Evolutionary conservation across 2,797 vertebrate species (phyloP), one percentile per base, ranked within the genome.

Genomic region (Calcarius lapponicus): DNA sequence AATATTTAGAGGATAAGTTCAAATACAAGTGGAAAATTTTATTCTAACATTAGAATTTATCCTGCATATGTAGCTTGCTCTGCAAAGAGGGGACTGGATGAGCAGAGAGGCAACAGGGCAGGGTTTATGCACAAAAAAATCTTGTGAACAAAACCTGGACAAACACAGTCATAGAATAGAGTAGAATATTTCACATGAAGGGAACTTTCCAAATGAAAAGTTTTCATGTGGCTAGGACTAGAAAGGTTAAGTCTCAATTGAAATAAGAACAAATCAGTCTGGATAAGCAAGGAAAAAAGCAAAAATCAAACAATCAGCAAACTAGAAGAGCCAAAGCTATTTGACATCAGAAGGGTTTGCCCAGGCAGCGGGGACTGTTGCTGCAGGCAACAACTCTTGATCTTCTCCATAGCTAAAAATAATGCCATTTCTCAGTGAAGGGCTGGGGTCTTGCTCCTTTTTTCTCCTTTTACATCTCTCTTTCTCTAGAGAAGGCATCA

Each of bases 371-470:
- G 26, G 12, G 7, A 19, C 9, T 42, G 16, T 31, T 3, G 1
- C 21, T 53, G 26, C 13, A 10, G 11, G 6, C 12, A 47, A 61
- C 45, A 24, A 13, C 0, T 0, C 4, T 65, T 65, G 15, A 6
- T 84, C 10, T 60, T 64, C 38, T 73, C 20, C 32, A 3, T 5
- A 57, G 7, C 34, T 34, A 51, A n/a, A 80, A 31, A 54, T 5
- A 57, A 47, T 12, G 10, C 3, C 1, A 1, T 43, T 31, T 2
- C 32, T 28, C n/a, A 22, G 3, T 0, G 2, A 71, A 6, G 9
- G 2, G 6, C 16, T 74, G 28, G 17, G 13, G 4, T 54, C 34
- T 66, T 40, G 1, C 29, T 57, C 36, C 5, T 12, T 51, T 57
- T 54, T 31, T 3, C 8, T 54, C 17, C 12, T n/a, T 45, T 61